These are phyloP conservation scores for Martes martes DNA, from an alignment of 2,113 vertebrate genomes.

Conservation along the genomic window DNA sequence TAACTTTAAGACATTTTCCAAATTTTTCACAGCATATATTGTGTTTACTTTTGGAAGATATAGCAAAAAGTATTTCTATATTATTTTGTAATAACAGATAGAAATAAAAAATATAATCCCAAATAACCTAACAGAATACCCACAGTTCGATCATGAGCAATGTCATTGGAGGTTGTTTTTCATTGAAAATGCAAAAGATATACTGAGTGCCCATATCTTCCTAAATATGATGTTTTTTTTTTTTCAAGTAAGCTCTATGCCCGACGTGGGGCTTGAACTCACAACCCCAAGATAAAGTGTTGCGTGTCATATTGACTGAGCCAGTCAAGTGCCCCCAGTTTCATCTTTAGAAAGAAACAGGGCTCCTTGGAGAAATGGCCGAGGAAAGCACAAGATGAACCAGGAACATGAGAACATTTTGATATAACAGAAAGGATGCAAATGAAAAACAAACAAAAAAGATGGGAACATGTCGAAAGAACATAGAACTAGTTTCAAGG, in stretches of 20 bases:
- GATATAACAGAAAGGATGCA: background rate
- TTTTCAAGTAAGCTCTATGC: background rate
- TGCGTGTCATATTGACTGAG: background rate
- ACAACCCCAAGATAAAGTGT: background rate
- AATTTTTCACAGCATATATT: background rate
- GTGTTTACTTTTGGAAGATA: background rate
- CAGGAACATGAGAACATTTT: background rate
- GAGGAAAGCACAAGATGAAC: background rate
- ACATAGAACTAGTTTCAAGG: background rate
- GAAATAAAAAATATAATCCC: background rate
- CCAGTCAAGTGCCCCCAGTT: background rate
- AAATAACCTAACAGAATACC: background rate
- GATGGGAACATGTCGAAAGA: background rate
- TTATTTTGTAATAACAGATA: background rate
- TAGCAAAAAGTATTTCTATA: background rate
- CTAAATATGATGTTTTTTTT: background rate
- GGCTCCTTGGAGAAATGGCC: background rate
- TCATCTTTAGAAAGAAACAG: background rate
- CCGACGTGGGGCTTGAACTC: background rate
- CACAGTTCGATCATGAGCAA: background rate
- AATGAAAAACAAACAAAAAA: background rate
- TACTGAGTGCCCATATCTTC: background rate
- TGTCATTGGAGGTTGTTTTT: background rate
- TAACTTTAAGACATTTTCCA: background rate
- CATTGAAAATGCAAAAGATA: background rate